Evolutionary conservation across 2,888 invertebrate species (phyloP), one percentile per base, ranked within the genome.

Genomic region (Acleris cristana): DNA sequence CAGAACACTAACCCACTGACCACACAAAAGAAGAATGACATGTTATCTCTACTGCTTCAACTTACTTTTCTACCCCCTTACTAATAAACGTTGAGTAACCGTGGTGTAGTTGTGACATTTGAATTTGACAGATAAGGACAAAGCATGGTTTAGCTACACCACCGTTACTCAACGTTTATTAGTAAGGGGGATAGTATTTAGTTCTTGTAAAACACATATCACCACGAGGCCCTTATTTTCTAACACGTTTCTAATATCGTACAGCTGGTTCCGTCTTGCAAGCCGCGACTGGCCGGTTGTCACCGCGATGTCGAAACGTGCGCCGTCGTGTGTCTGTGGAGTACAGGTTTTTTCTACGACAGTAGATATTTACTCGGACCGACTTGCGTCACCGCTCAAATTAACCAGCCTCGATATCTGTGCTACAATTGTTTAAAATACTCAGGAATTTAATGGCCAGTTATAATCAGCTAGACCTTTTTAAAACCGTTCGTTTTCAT

Each of bases 311-410:
- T 80, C 77, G 84, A 80, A 81, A 82, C 72, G 71, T 74, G 69
- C 74, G 60, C 48, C 26, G 66, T 61, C 66, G 67, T 70, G 72
- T 71, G 70, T 72, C 73, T 70, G 72, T 26, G 19, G 40, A 10
- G 77, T 81, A 82, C 84, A 79, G 80, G 82, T 83, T 82, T 81
- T 71, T 74, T 74, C 67, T 67, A 67, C 72, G 75, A 71, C 73
- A 70, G 74, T 77, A 74, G 76, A 74, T 76, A 71, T 74, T 76
- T 77, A 73, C 74, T 69, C 63, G 61, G 65, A 65, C 70, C 69
- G 72, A 77, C 79, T 81, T 79, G 80, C 79, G 80, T 81, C 85
- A 81, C 75, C 72, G 74, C 78, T 80, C 82, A 77, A 80, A 76
- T 76, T 71, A 76, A 76, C 73, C 70, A 59, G 66, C 69, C 58